Conservation (phyloP, 2,113 vertebrate species). For the Sebastes schlegelii region DNA sequence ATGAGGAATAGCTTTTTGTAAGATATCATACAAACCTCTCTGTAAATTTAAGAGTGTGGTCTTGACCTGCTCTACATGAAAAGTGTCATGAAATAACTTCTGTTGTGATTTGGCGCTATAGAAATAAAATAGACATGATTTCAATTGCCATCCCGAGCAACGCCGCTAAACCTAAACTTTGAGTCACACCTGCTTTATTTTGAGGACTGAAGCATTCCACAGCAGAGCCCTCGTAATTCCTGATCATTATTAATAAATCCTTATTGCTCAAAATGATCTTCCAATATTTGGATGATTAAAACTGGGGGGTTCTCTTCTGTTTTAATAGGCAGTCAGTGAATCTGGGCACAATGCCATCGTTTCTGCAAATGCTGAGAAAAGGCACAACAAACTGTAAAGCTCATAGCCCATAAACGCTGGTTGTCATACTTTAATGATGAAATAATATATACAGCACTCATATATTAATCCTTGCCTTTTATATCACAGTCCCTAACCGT, state of each 20-base stretch:
- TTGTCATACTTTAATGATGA: slow-evolving; percentile 15
- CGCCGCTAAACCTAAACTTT: too few relatives aligned
- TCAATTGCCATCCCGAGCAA: too few relatives aligned
- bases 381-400: slow-evolving; percentile 1
- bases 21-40: too few relatives aligned
- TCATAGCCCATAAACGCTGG: slow-evolving; percentile 18
- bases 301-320: slow-evolving; percentile 18
- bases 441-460: not conserved
- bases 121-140: too few relatives aligned
- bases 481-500: not conserved
- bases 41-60: too few relatives aligned
- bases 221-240: slow-evolving; percentile 11
- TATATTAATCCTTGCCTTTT: slow-evolving; percentile 5
- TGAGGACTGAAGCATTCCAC: not conserved
- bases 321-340: slow-evolving; percentile 27
- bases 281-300: slow-evolving; percentile 48
- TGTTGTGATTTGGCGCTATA: too few relatives aligned
- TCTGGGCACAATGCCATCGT: slow-evolving; percentile 13
- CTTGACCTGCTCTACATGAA: too few relatives aligned
- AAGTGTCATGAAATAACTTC: too few relatives aligned
- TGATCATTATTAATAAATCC: slow-evolving; percentile 11
- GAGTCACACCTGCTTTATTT: slow-evolving; percentile 44
- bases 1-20: too few relatives aligned
- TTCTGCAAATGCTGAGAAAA: slow-evolving; percentile 21
- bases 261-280: slow-evolving; percentile 49